These are phyloP conservation scores for Hyla sarda DNA, from an alignment of 2,113 vertebrate genomes.

Conservation along the genomic window DNA sequence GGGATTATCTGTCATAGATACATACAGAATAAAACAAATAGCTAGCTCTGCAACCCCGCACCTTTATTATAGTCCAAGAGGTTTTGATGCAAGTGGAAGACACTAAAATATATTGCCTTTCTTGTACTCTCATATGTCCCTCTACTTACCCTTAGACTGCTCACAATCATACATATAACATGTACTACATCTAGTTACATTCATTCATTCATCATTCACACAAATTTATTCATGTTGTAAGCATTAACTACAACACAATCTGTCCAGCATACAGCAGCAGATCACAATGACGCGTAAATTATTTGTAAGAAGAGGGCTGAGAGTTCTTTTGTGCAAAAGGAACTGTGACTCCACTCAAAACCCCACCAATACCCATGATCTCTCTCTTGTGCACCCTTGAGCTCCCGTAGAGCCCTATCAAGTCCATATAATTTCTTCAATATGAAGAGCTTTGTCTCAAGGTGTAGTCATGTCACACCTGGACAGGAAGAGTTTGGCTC, in stretches of 20 bases:
- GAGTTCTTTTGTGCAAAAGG: conserved; percentile 53
- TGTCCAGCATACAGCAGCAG: conserved; percentile 39
- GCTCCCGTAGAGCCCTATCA: conserved; percentile 49
- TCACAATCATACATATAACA: conserved; percentile 16
- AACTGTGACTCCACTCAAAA: conserved; percentile 46
- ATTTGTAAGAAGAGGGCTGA: conserved; percentile 43
- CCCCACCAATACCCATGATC: conserved; percentile 3
- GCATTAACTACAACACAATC: neutral
- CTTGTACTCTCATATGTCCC: conserved; percentile 38
- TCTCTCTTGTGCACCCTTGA: conserved; percentile 37
- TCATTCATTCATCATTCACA: neutral
- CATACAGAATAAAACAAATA: conserved; percentile 44
- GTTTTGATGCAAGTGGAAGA: conserved; percentile 49
- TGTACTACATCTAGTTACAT: neutral
- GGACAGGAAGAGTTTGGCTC: conserved; percentile 98
- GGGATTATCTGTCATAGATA: conserved; percentile 34
- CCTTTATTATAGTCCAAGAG: conserved; percentile 28
- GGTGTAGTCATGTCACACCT: conserved; percentile 85
- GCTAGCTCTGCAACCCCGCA: conserved; percentile 45
- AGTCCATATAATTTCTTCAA: conserved; percentile 57
- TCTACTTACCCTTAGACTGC: neutral
- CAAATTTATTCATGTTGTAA: neutral
- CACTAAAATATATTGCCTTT: conserved; percentile 50
- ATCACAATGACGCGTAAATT: conserved; percentile 43
- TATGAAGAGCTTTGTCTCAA: conserved; percentile 51